These are phyloP conservation scores for mouse (Mus musculus) DNA, from an alignment of 2,113 vertebrate genomes.

Conservation along the genomic window DNA sequence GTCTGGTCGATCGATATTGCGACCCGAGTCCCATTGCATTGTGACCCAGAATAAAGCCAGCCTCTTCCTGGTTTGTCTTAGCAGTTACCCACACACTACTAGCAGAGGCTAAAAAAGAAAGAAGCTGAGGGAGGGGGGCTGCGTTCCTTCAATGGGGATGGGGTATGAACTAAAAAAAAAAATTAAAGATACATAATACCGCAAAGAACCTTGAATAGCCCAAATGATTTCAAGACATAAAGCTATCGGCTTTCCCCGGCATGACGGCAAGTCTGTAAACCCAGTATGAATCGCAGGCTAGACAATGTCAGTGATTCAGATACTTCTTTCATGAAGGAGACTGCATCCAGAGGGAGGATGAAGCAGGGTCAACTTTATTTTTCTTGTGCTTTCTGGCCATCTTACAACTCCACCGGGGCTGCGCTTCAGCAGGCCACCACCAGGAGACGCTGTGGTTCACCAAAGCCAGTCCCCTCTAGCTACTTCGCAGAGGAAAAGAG, in stretches of 20 bases:
- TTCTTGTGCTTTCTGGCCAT: fast-evolving
- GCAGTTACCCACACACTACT: neutral
- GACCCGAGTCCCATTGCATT: neutral
- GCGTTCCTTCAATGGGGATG: neutral
- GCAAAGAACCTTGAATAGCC: neutral
- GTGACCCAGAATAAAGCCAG: neutral
- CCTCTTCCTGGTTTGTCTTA: neutral
- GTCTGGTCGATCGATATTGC: neutral
- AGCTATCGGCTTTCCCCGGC: neutral
- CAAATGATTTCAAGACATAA: neutral
- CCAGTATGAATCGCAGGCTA: neutral
- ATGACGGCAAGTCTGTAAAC: neutral
- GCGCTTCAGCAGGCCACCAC: neutral
- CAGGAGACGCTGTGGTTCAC: neutral
- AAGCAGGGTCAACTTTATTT: neutral
- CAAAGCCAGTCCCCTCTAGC: neutral
- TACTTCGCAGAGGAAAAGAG: fast-evolving
- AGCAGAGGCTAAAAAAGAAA: neutral
- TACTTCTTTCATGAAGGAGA: no score
- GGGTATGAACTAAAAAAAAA: neutral
- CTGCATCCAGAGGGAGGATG: neutral
- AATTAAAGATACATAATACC: neutral
- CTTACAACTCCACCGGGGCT: neutral
- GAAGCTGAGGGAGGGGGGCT: neutral
- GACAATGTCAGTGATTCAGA: neutral